Conservation (phyloP, 2,113 vertebrate species). For the Gymnobelideus leadbeateri region DNA sequence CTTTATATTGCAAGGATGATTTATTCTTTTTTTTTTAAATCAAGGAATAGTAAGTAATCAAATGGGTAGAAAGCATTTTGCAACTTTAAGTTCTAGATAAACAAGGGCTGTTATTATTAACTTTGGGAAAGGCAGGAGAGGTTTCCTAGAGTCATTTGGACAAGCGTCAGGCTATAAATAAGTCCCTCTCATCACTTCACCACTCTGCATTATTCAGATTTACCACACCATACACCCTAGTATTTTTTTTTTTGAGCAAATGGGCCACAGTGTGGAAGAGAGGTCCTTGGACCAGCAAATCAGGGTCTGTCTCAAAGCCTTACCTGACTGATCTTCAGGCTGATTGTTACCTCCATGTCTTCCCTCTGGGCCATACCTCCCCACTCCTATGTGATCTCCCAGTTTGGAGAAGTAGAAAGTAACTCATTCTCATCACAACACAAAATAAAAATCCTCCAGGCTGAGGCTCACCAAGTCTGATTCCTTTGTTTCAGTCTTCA, state of each 20-base stretch:
- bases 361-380: neutral
- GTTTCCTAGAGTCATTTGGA: neutral
- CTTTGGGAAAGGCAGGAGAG: neutral
- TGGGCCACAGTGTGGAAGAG: neutral
- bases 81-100: neutral
- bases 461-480: neutral
- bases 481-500: neutral
- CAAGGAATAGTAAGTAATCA: neutral
- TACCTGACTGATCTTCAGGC: neutral
- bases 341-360: neutral
- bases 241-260: neutral
- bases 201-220: neutral
- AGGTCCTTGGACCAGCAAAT: neutral
- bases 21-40: neutral
- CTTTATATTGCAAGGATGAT: neutral
- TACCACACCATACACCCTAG: fast-evolving
- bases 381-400: neutral
- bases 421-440: neutral
- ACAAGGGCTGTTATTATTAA: neutral
- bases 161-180: neutral
- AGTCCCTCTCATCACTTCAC: neutral
- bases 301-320: neutral
- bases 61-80: neutral
- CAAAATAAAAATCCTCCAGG: neutral
- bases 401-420: neutral